These are phyloP conservation scores for Nomada flava DNA, from an alignment of 2,888 invertebrate species.

Conservation along the genomic window DNA sequence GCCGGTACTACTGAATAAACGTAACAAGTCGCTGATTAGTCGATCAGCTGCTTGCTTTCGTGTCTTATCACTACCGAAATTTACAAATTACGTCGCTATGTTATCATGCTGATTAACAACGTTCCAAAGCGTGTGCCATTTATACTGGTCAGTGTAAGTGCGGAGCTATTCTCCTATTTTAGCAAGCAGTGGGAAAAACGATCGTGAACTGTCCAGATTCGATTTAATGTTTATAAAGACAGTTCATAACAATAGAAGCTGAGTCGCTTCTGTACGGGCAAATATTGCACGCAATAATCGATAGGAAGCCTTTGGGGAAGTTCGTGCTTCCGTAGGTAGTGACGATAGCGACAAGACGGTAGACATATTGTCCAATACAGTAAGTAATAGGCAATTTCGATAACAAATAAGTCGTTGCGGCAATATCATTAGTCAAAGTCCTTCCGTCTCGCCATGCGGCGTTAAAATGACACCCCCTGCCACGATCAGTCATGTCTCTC, in stretches of 20 bases:
- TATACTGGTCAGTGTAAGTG: no score
- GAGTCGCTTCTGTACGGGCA: slow-evolving; percentile 29
- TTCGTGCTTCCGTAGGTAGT: slow-evolving; percentile 37
- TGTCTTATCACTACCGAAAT: neutral
- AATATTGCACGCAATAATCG: slow-evolving; percentile 52
- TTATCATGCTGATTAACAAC: no score
- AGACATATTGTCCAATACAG: slow-evolving; percentile 63
- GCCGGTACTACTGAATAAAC: neutral
- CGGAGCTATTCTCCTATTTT: no score
- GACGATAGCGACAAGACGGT: slow-evolving; percentile 43
- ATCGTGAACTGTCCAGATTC: no score
- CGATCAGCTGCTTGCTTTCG: neutral
- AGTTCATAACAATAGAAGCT: neutral
- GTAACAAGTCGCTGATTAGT: neutral
- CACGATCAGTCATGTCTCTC: slow-evolving; percentile 46
- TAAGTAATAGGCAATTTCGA: slow-evolving; percentile 69
- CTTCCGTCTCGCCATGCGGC: slow-evolving; percentile 36
- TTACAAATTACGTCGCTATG: no score
- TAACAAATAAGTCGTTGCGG: slow-evolving; percentile 66
- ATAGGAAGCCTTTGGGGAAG: slow-evolving; percentile 35
- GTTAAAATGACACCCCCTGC: slow-evolving; percentile 47
- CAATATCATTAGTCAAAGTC: slow-evolving; percentile 66
- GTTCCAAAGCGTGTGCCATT: no score
- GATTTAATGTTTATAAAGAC: neutral
- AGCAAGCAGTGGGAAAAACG: no score